These are phyloP conservation scores for Cecidostiba fungosa DNA, from an alignment of 2,888 invertebrate genomes.

Conservation along the genomic window DNA sequence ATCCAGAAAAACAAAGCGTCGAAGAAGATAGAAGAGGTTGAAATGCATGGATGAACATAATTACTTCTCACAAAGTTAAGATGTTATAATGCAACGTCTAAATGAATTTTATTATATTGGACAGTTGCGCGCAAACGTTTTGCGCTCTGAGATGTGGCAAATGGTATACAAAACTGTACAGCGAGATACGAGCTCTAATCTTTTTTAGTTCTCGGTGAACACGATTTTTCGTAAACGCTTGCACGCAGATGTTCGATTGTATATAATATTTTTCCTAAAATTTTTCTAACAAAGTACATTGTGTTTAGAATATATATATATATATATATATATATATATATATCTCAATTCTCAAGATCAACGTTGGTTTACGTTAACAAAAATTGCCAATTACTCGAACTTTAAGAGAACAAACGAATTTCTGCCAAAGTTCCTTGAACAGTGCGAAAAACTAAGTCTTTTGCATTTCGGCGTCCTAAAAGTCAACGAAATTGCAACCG, in stretches of 20 bases:
- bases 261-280: constrained; percentile 28
- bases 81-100: constrained; percentile 43
- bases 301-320: neutral
- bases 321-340: too few species aligned
- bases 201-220: neutral
- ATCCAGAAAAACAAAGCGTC: constrained; percentile 7
- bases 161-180: neutral
- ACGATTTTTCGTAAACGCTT: constrained; percentile 23
- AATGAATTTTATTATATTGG: constrained; percentile 30
- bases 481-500: constrained; percentile 27
- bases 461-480: constrained; percentile 17
- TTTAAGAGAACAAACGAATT: constrained; percentile 34
- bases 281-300: constrained; percentile 26
- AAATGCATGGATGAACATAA: constrained; percentile 21
- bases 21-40: constrained; percentile 11
- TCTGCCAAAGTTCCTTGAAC: constrained; percentile 50
- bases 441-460: constrained; percentile 5
- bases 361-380: constrained; percentile 21
- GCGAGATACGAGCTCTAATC: neutral
- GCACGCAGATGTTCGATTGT: constrained; percentile 34
- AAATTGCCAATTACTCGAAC: constrained; percentile 38
- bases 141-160: constrained; percentile 1
- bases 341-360: neutral
- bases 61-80: constrained; percentile 24
- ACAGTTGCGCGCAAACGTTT: constrained; percentile 26